Evolutionary conservation across 2,888 invertebrate genomes (phyloP), one percentile per base, ranked within the genome.

Genomic region (Muscina levida): DNA sequence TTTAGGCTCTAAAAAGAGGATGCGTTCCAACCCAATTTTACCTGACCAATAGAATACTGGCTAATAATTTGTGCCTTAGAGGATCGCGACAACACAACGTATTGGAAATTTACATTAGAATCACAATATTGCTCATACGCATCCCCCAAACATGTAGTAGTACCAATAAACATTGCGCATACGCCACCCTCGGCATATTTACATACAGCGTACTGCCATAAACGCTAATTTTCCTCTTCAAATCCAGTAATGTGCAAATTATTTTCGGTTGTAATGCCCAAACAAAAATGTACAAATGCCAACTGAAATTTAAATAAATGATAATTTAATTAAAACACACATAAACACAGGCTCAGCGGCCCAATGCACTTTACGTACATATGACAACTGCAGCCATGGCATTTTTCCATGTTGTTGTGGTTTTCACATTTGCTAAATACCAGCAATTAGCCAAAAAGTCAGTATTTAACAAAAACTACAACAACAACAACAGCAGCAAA

Each of bases 381-480:
- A 5, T 19, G 22, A 59, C 31, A 72, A 22, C 4, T 48, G n/a
- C 26, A 51, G 44, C 5, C 48, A 39, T 26, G n/a, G n/a, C 1
- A 42, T 48, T 8, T 31, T 8, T 44, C 57, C 19, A 57, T 15
- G 39, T 78, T 82, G 77, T 78, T 83, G 83, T 74, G 83, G 83
- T 81, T 83, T 82, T 78, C 72, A 72, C 82, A 82, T 83, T 83
- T 82, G 83, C 84, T 84, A 83, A 85, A 84, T 84, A 83, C 79
- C 82, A 79, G 73, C 84, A 84, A 84, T 85, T 85, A 84, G 82
- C 82, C 62, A 53, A 77, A 84, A 82, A 78, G 74, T 75, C 53
- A 77, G 48, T 74, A 79, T 77, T 75, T 57, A 74, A 78, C 39
- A 44, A 65, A 37, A 42, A 17, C 19, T 2, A 44, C 44, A 56